Evolutionary conservation across 1,140 invertebrate species (phyloP).

Genomic region (Zaprionus capensis): DNA sequence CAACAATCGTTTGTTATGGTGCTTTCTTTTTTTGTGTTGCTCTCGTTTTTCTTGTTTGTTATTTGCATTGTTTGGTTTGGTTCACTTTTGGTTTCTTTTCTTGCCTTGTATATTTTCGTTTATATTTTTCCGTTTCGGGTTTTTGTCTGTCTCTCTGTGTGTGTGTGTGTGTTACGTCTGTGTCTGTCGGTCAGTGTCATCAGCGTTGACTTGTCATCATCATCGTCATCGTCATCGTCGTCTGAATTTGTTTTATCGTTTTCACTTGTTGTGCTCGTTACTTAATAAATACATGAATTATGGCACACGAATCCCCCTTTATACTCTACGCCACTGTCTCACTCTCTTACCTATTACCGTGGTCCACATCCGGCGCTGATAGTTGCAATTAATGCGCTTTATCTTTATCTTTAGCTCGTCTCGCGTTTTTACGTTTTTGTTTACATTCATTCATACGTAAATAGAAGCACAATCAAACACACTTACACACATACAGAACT

Average conservation of each 20-base stretch:
- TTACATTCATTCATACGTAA: conserved; percentile 72
- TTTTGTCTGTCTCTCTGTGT: conserved; percentile 23
- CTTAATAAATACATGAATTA: conserved; percentile 48
- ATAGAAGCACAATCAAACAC: conserved; percentile 37
- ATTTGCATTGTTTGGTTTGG: conserved; percentile 34
- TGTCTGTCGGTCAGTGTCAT: conserved; percentile 14
- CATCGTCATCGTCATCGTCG: conserved; percentile 3
- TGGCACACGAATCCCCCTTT: conserved; percentile 19
- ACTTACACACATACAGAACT: conserved; percentile 2
- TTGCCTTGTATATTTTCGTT: conserved; percentile 12
- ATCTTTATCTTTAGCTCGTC: conserved; percentile 49
- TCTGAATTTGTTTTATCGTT: conserved; percentile 44
- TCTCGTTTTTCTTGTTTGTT: conserved; percentile 32
- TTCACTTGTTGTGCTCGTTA: conserved; percentile 53
- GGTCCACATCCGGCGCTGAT: conserved; percentile 23
- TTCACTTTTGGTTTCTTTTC: conserved; percentile 20
- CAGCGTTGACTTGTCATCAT: conserved; percentile 13
- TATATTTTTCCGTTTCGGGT: conserved; percentile 15
- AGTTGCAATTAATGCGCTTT: conserved; percentile 71
- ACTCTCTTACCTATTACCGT: conserved; percentile 13
- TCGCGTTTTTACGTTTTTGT: conserved; percentile 62
- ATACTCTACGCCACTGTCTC: neutral
- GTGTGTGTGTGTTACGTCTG: neutral
- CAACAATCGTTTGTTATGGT: conserved; percentile 12
- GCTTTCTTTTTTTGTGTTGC: conserved; percentile 15